A percentile compares a stretch with the other conserved stretches of the same genome.
These are phyloP conservation scores for Drosophila pectinifera DNA, from an alignment of 1,140 invertebrate genomes.

Conservation along the genomic window DNA sequence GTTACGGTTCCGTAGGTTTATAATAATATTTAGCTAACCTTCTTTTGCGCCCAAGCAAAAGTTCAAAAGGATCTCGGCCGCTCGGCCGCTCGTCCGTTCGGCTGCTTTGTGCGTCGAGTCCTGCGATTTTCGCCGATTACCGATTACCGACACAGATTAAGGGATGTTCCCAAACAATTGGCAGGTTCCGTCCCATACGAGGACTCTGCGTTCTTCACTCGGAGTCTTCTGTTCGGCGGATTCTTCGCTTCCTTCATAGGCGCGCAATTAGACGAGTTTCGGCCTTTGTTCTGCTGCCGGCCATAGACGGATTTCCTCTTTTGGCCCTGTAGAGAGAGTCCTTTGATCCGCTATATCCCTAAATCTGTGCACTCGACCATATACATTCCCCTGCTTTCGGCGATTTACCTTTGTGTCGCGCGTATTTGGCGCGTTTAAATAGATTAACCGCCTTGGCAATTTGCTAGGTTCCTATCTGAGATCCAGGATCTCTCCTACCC, in stretches of 20 bases:
- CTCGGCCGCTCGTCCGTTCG: slow-evolving; percentile 40
- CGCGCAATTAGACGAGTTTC: slow-evolving; percentile 82
- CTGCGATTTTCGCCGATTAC: slow-evolving; percentile 54
- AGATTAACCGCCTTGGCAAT: slow-evolving; percentile 84
- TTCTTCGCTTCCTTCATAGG: slow-evolving; percentile 55
- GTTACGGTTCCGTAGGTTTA: slow-evolving; percentile 71
- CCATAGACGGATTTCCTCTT: slow-evolving; percentile 65
- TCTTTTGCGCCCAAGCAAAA: slow-evolving; percentile 77
- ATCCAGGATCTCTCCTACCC: slow-evolving; percentile 41
- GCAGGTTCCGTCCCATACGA: slow-evolving; percentile 29
- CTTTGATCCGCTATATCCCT: slow-evolving; percentile 78
- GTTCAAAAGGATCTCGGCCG: slow-evolving; percentile 83
- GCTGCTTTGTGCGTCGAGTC: slow-evolving; percentile 48
- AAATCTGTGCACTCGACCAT: slow-evolving; percentile 83
- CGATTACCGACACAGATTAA: slow-evolving; percentile 84
- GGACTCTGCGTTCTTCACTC: slow-evolving; percentile 21
- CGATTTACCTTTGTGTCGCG: slow-evolving; percentile 69
- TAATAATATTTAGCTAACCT: slow-evolving; percentile 85
- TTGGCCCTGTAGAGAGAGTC: slow-evolving; percentile 29
- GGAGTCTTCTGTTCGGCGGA: slow-evolving; percentile 20
- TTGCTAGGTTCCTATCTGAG: slow-evolving; percentile 70
- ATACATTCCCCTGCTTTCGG: slow-evolving; percentile 18
- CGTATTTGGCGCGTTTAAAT: slow-evolving; percentile 84
- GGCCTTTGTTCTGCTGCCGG: slow-evolving; percentile 57
- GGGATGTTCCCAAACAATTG: slow-evolving; percentile 73